Percentiles rank a stretch among this genome's conserved stretches.
Conservation (phyloP, 2,888 invertebrate species). For the Lithophane semibrunnea region DNA sequence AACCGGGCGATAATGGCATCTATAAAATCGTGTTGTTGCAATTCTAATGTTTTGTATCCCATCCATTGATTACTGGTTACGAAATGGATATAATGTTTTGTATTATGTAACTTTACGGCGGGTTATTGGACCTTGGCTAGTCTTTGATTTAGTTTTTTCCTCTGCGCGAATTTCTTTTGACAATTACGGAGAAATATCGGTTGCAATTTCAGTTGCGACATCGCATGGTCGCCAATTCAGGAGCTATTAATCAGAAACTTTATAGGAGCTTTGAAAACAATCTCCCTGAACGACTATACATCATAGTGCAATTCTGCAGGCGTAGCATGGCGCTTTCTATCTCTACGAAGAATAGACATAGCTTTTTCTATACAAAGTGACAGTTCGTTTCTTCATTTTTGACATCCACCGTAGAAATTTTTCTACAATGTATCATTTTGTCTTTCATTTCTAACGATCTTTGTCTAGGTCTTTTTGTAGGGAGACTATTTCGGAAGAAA, state of each 20-base stretch:
- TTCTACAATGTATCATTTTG: no score
- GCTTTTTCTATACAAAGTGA: no score
- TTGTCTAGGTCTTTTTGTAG: no score
- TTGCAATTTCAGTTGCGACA: not conserved
- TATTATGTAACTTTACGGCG: conserved; percentile 35
- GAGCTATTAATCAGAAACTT: conserved; percentile 37
- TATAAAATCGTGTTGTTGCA: conserved; percentile 49
- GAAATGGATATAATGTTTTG: conserved; percentile 31
- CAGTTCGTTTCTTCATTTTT: no score
- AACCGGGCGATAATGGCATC: conserved; percentile 42
- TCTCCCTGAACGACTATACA: no score
- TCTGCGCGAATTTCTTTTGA: not conserved
- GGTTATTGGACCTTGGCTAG: not conserved
- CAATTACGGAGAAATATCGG: not conserved
- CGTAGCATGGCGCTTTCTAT: no score
- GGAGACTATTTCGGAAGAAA: no score
- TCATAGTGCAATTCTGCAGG: no score
- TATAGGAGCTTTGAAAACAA: not conserved
- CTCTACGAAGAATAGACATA: no score
- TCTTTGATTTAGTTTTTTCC: conserved; percentile 6
- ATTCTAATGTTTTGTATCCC: conserved; percentile 46
- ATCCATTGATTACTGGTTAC: conserved; percentile 54
- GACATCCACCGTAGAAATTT: no score
- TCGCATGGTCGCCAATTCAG: not conserved
- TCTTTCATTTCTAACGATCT: no score